phyloP scores from a whole-genome alignment of 2,888 invertebrate species.

The Andrena trimmerana region DNA sequence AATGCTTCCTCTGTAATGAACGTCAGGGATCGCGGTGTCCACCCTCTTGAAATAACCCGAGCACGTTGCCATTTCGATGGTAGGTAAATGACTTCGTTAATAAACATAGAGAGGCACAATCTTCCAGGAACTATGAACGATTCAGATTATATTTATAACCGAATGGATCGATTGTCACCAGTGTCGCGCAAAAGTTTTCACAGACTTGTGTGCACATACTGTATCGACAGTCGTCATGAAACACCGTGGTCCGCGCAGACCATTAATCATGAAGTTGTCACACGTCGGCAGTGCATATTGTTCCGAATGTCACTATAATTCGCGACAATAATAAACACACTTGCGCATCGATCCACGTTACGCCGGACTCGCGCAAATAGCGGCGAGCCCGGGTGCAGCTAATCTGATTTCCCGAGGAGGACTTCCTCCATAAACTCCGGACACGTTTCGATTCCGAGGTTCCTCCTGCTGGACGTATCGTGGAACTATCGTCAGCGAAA shows the following conservation, averaged over 20 bases:
- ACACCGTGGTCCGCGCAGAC: slow-evolving; percentile 11
- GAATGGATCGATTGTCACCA: slow-evolving; percentile 10
- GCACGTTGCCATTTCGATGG: no score
- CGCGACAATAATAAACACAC: slow-evolving; percentile 41
- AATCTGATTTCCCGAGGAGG: neutral
- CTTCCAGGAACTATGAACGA: neutral
- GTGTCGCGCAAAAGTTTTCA: slow-evolving; percentile 17
- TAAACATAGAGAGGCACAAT: no score
- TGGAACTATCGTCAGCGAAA: neutral
- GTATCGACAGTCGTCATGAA: slow-evolving; percentile 34
- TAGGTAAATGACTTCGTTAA: no score
- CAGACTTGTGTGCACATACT: neutral
- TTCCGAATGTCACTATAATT: slow-evolving; percentile 46
- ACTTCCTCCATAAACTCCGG: neutral
- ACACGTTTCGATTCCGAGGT: neutral
- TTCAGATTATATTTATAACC: neutral
- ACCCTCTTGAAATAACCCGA: no score
- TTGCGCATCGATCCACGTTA: slow-evolving; percentile 18
- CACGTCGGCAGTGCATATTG: slow-evolving; percentile 41
- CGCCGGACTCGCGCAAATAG: neutral
- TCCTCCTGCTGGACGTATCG: neutral
- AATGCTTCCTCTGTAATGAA: neutral
- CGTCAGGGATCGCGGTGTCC: no score
- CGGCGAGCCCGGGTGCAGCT: neutral
- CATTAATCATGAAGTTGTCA: slow-evolving; percentile 50